Evolutionary conservation across 2,113 vertebrate genomes (phyloP).

Genomic region (Ploceus nigricollis): DNA sequence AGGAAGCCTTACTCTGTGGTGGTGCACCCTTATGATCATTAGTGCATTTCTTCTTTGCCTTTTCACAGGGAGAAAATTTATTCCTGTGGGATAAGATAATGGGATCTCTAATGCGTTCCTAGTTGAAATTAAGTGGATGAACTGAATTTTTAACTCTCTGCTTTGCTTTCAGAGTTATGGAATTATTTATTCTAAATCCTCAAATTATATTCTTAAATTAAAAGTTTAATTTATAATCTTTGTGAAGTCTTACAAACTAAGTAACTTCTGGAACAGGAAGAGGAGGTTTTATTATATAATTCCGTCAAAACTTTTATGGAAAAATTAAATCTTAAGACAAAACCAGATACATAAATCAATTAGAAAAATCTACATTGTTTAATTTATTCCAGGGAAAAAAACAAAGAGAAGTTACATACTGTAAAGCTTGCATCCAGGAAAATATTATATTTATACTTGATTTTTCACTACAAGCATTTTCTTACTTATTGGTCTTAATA

Average conservation of each 20-base stretch:
- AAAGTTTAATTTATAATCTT: background rate
- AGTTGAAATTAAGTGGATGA: background rate
- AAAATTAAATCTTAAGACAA: background rate
- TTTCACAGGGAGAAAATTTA: background rate
- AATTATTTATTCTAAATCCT: background rate
- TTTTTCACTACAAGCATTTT: slow-evolving; percentile 9
- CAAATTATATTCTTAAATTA: background rate
- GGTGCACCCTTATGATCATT: background rate
- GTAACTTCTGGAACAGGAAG: background rate
- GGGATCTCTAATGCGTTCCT: background rate
- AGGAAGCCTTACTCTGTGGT: background rate
- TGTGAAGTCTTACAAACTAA: background rate
- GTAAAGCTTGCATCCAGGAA: background rate
- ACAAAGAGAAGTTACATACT: background rate
- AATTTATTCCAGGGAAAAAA: background rate
- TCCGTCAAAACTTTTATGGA: background rate
- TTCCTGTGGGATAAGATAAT: background rate
- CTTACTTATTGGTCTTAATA: background rate
- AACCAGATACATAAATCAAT: background rate
- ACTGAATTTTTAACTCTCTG: background rate
- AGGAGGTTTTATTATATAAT: background rate
- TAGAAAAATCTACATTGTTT: background rate
- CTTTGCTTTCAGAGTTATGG: background rate
- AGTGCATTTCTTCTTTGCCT: background rate
- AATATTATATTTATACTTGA: background rate